phyloP scores from a whole-genome alignment of 1,140 invertebrate genomes.

The Heterodera carotae region DNA sequence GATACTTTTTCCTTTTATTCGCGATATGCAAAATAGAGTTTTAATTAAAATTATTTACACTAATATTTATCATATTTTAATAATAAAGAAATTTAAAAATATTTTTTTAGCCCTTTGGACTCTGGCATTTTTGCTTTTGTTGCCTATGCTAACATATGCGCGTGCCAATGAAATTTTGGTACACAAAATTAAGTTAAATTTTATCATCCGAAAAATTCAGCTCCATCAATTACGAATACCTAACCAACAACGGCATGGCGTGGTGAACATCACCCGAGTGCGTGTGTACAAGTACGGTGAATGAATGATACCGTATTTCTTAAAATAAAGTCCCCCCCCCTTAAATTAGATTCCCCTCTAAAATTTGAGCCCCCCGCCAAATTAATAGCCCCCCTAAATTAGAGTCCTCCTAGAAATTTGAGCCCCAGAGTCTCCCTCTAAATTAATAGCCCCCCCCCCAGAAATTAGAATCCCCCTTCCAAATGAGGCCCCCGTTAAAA shows the following conservation, averaged over 20 bases:
- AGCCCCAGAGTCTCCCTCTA: no score
- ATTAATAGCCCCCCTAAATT: no score
- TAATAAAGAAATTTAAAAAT: slow-evolving; percentile 12
- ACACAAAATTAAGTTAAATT: background rate
- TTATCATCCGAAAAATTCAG: background rate
- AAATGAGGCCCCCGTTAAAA: no score
- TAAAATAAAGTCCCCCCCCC: no score
- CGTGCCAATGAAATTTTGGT: slow-evolving; percentile 57
- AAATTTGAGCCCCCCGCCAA: no score
- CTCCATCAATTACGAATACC: slow-evolving; percentile 53
- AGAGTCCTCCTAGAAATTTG: no score
- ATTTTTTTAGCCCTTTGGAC: slow-evolving; percentile 54
- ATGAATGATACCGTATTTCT: background rate
- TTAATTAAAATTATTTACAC: background rate
- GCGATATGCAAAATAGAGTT: no score
- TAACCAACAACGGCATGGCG: slow-evolving; percentile 26
- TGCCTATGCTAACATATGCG: slow-evolving; percentile 63
- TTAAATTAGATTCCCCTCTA: no score
- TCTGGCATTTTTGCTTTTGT: slow-evolving; percentile 59
- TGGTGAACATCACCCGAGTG: slow-evolving; percentile 58
- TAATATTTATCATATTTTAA: background rate
- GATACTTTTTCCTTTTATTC: no score
- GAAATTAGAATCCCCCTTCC: no score
- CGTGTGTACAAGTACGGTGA: slow-evolving; percentile 60
- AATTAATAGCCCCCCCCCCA: no score